Conservation (phyloP, 2,113 vertebrate genomes). For the Nibea coibor region DNA sequence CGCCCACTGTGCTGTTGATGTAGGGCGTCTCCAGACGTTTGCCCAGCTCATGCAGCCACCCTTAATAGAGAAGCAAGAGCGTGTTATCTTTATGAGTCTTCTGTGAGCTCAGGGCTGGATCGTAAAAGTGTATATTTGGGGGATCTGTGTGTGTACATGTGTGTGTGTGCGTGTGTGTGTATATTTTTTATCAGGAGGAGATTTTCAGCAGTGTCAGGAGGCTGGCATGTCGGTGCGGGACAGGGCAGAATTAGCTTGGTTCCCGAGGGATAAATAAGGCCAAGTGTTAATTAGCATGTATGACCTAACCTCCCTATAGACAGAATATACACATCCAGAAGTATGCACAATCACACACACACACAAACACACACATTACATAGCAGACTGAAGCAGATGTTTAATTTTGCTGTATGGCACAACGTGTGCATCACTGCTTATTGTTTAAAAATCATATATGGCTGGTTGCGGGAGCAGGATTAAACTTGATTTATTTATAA, state of each 20-base stretch:
- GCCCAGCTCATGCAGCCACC: conserved; percentile 96
- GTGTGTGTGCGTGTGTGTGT: conserved; percentile 13
- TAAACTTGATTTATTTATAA: not conserved
- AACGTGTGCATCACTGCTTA: not conserved
- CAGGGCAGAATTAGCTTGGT: conserved; percentile 38
- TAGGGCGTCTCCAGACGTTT: conserved; percentile 94
- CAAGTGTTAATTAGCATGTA: conserved; percentile 53
- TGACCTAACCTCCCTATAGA: conserved; percentile 34
- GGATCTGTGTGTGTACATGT: conserved; percentile 1
- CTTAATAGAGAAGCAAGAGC: conserved; percentile 70
- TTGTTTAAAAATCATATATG: not conserved
- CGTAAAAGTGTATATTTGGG: conserved; percentile 16
- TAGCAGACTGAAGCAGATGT: not conserved
- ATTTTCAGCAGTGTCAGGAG: conserved; percentile 27
- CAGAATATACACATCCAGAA: not conserved
- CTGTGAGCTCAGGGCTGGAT: too few relatives aligned
- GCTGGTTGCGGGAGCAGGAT: too few relatives aligned
- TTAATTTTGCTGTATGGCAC: not conserved
- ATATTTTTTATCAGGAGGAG: conserved; percentile 12
- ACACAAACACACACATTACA: not conserved
- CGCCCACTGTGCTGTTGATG: conserved; percentile 90
- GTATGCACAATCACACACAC: not conserved
- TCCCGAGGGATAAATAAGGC: conserved; percentile 43
- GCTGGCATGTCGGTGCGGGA: conserved; percentile 37
- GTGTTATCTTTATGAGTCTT: not conserved